Evolutionary conservation across 2,797 vertebrate species (phyloP).

Genomic region (Acanthurus lineatus): DNA sequence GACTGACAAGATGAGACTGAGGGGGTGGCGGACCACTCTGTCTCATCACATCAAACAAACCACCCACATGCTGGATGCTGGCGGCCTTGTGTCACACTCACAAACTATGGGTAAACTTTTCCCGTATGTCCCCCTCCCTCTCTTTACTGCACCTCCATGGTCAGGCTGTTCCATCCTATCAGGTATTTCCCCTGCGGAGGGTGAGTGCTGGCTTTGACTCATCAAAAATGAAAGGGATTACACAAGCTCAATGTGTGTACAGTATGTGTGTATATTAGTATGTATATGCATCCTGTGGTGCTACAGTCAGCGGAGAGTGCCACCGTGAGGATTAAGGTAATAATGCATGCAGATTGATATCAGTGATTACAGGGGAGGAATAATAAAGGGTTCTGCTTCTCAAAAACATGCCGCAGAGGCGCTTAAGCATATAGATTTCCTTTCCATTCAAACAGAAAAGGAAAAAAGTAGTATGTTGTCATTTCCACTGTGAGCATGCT

Average conservation of each 20-base stretch:
- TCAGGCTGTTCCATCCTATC: constrained; percentile 20
- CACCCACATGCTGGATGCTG: constrained; percentile 24
- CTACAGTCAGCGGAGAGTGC: constrained; percentile 63
- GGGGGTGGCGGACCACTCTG: constrained; percentile 11
- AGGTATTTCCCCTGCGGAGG: constrained; percentile 44
- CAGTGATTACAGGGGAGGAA: neutral
- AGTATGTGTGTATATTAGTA: constrained; percentile 22
- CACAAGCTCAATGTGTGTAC: constrained; percentile 27
- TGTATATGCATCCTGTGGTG: neutral
- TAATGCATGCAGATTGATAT: constrained; percentile 44
- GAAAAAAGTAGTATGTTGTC: neutral
- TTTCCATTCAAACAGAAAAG: neutral
- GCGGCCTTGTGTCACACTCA: constrained; percentile 45
- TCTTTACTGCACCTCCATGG: constrained; percentile 1
- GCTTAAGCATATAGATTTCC: neutral
- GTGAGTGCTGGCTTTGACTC: constrained; percentile 58
- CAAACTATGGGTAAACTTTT: constrained; percentile 54
- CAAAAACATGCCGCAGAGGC: neutral
- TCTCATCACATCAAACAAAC: constrained; percentile 50
- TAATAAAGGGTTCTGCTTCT: neutral
- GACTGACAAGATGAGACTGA: constrained; percentile 49
- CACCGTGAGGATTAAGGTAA: constrained; percentile 65
- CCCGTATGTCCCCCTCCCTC: neutral
- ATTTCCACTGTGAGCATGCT: too few species aligned
- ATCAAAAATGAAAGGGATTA: constrained; percentile 59